Conservation (phyloP, 2,797 vertebrate genomes). For the Syngnathus acus region DNA sequence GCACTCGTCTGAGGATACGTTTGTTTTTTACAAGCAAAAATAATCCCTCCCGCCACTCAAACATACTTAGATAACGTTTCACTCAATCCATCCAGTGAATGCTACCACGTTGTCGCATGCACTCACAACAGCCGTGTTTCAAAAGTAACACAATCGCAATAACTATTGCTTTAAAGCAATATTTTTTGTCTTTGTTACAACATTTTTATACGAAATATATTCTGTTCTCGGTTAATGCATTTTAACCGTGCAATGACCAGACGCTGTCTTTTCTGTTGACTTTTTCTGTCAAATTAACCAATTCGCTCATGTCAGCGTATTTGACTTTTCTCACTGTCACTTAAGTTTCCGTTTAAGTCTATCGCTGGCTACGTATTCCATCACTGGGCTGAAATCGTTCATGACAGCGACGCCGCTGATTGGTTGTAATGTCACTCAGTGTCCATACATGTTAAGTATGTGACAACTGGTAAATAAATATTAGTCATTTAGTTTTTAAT, state of each 20-base stretch:
- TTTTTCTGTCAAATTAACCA: neutral
- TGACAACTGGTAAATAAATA: neutral
- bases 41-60: constrained; percentile 51
- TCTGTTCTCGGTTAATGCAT: neutral
- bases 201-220: neutral
- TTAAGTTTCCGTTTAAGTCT: neutral
- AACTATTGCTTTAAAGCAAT: neutral
- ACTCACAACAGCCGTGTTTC: neutral
- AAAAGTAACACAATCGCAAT: neutral
- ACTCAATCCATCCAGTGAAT: neutral
- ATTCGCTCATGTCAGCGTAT: neutral
- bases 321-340: neutral
- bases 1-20: constrained; percentile 45
- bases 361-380: too few relatives aligned
- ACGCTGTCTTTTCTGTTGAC: neutral
- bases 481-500: neutral
- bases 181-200: neutral
- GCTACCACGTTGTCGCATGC: neutral
- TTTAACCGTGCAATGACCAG: neutral
- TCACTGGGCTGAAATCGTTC: neutral
- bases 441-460: neutral
- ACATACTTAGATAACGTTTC: constrained; percentile 7
- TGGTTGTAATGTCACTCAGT: neutral
- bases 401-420: neutral
- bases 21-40: constrained; percentile 55